phyloP scores from a whole-genome alignment of 1,140 invertebrate species.

The Magallana gigas region DNA sequence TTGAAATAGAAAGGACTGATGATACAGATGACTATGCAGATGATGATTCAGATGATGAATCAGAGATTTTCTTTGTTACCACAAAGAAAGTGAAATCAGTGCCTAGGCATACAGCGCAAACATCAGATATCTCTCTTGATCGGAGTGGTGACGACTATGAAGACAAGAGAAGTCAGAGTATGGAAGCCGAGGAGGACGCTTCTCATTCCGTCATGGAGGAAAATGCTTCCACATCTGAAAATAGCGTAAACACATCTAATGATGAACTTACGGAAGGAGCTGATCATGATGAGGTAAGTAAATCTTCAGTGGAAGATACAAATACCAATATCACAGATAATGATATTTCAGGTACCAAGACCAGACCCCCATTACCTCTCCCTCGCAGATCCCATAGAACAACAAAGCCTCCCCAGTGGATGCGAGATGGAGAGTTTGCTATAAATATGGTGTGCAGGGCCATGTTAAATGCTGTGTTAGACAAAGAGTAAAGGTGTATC shows the following conservation, averaged over 20 bases:
- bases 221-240: background rate
- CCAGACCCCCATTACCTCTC: background rate
- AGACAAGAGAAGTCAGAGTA: background rate
- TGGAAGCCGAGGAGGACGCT: background rate
- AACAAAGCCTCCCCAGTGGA: background rate
- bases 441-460: conserved; percentile 42
- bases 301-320: background rate
- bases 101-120: too few relatives aligned
- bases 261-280: background rate
- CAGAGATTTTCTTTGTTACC: background rate
- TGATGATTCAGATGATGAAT: conserved; percentile 17
- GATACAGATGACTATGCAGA: background rate
- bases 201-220: too few relatives aligned
- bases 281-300: background rate
- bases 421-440: conserved; percentile 29
- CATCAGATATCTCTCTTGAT: too few relatives aligned
- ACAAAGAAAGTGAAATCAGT: too few relatives aligned
- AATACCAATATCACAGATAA: background rate
- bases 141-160: too few relatives aligned
- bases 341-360: too few relatives aligned
- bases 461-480: conserved; percentile 35
- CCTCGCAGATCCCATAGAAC: background rate
- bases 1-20: too few relatives aligned
- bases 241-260: background rate
- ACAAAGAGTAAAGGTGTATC: background rate